Conservation (phyloP, 1,140 invertebrate genomes). For the Galleria mellonella region DNA sequence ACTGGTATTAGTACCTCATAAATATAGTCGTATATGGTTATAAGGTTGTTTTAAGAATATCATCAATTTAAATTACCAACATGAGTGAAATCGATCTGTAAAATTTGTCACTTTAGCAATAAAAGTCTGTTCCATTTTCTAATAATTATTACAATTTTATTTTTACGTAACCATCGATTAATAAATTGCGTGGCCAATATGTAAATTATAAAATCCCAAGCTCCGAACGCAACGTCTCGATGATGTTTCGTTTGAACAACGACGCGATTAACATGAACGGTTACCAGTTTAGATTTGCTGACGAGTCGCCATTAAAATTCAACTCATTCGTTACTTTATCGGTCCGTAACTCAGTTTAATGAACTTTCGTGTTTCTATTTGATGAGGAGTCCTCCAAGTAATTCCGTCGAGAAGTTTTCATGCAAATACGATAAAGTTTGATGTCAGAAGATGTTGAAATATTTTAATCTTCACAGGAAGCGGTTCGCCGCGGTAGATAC, state of each 20-base stretch:
- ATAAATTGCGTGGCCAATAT: no score
- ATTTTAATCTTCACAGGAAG: conserved; percentile 18
- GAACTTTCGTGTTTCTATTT: conserved; percentile 34
- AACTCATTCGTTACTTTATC: conserved; percentile 27
- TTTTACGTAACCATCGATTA: not conserved
- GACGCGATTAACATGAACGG: conserved; percentile 14
- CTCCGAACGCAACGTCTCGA: no score
- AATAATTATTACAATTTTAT: no score
- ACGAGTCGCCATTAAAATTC: conserved; percentile 24
- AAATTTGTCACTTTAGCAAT: no score
- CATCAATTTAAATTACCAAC: no score
- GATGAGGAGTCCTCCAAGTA: conserved; percentile 26
- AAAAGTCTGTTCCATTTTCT: no score
- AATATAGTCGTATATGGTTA: no score
- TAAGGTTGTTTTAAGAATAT: no score
- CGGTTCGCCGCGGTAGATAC: conserved; percentile 14
- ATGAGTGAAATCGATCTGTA: no score
- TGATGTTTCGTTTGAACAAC: conserved; percentile 2
- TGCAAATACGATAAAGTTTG: conserved; percentile 27
- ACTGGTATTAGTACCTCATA: no score
- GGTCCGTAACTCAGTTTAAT: conserved; percentile 27
- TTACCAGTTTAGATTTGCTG: conserved; percentile 11
- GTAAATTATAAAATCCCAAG: no score
- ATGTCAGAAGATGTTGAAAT: conserved; percentile 11
- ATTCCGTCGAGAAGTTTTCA: conserved; percentile 20